Evolutionary conservation across 2,888 invertebrate genomes (phyloP), one percentile per base, ranked within the genome.

Genomic region (Cyrtodaria siliqua): DNA sequence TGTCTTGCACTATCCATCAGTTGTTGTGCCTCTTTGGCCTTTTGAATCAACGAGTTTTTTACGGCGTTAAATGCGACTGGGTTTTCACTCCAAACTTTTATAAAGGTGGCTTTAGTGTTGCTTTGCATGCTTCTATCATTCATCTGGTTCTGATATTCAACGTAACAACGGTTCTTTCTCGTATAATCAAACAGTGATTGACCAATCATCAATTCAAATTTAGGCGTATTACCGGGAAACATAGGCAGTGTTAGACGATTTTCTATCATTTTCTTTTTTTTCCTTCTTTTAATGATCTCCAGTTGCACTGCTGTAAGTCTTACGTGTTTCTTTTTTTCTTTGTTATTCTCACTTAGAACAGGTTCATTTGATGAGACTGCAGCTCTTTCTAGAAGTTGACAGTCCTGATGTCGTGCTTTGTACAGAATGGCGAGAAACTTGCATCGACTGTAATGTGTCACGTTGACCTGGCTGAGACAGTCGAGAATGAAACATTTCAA

Each of bases 141-240:
- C 38, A 44, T 20, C 1, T 16, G 8, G 27, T 38, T 38, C 6
- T 68, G 50, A 6, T 52, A 44, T 24, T 74, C 68, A 1, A 63
- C 14, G 4, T 57, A 59, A 38, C 47, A 24, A 14, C 53, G 50
- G n/a, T 40, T 52, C 49, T 59, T 52, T 29, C 44, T 52, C n/a
- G 47, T 42, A 42, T 63, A 47, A 2, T 63, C 47, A 9, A 18
- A 18, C n/a, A 50, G 12, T 33, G 33, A 8, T 33, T 33, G 2
- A 12, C 47, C 49, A 50, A n/a, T 12, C 1, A 40, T 50, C n/a
- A 40, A 20, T 24, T 59, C 40, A 23, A 67, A 26, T 23, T 50
- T 59, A 24, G 40, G 29, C 1, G 59, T 59, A 59, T 74, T 74
- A n/a, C 74, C 68, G 12, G 74, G 74, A 68, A 63, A 74, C 29